Conservation (phyloP, 2,113 vertebrate genomes). For the Eulacestoma nigropectus region DNA sequence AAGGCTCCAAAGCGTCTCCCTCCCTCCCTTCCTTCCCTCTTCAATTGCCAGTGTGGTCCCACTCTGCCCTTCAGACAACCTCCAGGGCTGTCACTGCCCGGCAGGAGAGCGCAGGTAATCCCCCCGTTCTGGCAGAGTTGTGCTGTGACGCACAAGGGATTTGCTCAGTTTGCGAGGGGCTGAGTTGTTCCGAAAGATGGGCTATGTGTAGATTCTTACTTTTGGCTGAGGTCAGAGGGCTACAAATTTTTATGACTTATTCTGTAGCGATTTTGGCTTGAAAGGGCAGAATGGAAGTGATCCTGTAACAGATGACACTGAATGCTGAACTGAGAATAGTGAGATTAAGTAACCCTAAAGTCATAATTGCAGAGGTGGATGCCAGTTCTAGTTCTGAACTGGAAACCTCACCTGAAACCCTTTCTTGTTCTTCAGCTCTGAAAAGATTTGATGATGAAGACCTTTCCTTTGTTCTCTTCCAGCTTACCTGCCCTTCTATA, state of each 20-base stretch:
- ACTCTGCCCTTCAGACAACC: neutral
- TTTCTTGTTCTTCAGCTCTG: neutral
- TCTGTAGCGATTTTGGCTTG: neutral
- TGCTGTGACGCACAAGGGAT: neutral
- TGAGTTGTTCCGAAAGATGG: neutral
- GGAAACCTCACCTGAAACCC: neutral
- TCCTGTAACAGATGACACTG: neutral
- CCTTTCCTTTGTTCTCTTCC: neutral
- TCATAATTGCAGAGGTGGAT: neutral
- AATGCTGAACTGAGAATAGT: neutral
- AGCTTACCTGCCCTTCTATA: neutral
- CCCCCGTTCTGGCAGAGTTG: neutral
- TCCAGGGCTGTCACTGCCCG: neutral
- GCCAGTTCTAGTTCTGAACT: neutral
- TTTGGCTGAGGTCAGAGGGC: neutral
- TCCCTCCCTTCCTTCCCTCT: neutral
- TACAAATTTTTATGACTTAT: neutral
- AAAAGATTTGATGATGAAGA: neutral
- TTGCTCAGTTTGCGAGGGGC: neutral
- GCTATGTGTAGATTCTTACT: neutral
- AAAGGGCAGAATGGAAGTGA: neutral
- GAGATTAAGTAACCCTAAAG: neutral
- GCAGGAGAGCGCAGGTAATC: neutral
- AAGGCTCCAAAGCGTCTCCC: neutral
- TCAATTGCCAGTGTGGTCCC: rapidly evolving